A percentile compares a stretch with the other conserved stretches of the same genome.
Conservation (phyloP, 2,113 vertebrate species). For the Hiodon tergisus region DNA sequence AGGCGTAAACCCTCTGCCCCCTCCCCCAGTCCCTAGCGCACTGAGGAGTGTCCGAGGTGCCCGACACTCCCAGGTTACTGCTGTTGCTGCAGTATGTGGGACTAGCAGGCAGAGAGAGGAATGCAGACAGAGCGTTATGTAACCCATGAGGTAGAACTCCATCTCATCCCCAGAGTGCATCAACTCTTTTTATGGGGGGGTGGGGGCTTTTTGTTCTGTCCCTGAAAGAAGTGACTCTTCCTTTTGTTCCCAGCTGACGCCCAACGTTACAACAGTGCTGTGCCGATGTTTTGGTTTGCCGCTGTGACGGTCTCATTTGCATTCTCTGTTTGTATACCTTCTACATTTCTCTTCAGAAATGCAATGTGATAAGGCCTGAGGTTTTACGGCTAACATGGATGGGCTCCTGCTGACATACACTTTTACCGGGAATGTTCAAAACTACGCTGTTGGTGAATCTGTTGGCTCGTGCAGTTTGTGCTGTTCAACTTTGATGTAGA, state of each 20-base stretch:
- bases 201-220: not conserved
- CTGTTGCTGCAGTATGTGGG: slow-evolving; percentile 22
- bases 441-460: too few relatives aligned
- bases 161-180: not conserved
- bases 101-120: slow-evolving; percentile 8
- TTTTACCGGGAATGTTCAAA: too few relatives aligned
- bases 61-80: slow-evolving; percentile 27
- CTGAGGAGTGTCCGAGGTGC: slow-evolving; percentile 17
- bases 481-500: too few relatives aligned
- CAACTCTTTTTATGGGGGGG: not conserved
- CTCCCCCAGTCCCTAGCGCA: not conserved
- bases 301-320: too few relatives aligned
- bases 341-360: too few relatives aligned
- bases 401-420: too few relatives aligned
- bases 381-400: too few relatives aligned
- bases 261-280: not conserved
- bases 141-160: not conserved
- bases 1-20: not conserved
- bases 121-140: slow-evolving; percentile 12
- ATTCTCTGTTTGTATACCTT: too few relatives aligned
- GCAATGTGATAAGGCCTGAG: too few relatives aligned
- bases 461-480: too few relatives aligned
- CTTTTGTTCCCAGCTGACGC: not conserved
- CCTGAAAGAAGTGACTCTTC: not conserved
- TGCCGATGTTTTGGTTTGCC: not conserved